These are phyloP conservation scores for Latrodectus hesperus DNA, from an alignment of 2,888 invertebrate genomes.

Conservation along the genomic window DNA sequence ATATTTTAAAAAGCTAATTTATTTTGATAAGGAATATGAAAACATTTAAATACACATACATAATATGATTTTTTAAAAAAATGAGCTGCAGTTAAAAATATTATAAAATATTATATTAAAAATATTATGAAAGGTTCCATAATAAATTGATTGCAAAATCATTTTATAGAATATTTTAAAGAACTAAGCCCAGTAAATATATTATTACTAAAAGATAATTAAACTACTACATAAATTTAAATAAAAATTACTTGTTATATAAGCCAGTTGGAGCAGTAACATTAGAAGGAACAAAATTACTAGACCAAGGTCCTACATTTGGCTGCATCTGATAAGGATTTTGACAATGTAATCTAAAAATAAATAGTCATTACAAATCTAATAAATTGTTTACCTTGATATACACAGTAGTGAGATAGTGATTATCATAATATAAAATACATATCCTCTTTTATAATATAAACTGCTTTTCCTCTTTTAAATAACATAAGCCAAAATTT, in stretches of 20 bases:
- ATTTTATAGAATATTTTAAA: not conserved
- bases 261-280: not conserved
- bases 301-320: conserved; percentile 14
- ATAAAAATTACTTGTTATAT: conserved; percentile 7
- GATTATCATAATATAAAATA: too few species aligned
- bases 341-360: not conserved
- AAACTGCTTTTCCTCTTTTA: too few species aligned
- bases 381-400: too few species aligned
- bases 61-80: too few species aligned
- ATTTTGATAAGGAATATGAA: too few species aligned
- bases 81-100: too few species aligned
- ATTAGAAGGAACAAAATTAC: not conserved
- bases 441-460: too few species aligned
- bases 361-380: too few species aligned
- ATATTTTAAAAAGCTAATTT: too few species aligned
- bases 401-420: too few species aligned
- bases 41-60: too few species aligned
- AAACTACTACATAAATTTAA: not conserved
- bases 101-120: not conserved
- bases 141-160: not conserved
- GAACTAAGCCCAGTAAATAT: not conserved
- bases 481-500: too few species aligned
- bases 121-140: not conserved
- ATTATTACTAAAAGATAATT: not conserved
- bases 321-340: conserved; percentile 24